Evolutionary conservation across 2,113 vertebrate species (phyloP).

Genomic region (Melozone crissalis): DNA sequence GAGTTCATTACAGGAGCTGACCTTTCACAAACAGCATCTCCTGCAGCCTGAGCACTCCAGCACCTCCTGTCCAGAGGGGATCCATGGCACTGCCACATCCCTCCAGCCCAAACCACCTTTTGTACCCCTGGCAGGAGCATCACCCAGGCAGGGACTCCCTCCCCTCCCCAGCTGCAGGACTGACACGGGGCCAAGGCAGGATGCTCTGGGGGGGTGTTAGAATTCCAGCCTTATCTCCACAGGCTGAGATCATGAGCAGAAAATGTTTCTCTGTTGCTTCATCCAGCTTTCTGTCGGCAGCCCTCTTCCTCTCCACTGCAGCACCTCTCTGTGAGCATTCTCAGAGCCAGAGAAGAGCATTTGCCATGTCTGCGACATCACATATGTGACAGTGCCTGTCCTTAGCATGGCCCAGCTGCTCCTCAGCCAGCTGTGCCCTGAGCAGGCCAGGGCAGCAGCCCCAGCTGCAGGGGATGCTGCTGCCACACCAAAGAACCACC

Average conservation of each 20-base stretch:
- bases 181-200: not conserved
- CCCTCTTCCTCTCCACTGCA: not conserved
- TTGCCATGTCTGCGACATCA: not conserved
- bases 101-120: not conserved
- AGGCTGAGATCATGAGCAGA: conserved; percentile 9
- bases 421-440: not conserved
- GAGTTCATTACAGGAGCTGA: not conserved
- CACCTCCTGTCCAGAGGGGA: not conserved
- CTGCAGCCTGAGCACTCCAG: not conserved
- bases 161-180: not conserved
- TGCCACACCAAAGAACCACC: not conserved
- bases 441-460: not conserved
- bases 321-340: not conserved
- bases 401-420: not conserved
- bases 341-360: not conserved
- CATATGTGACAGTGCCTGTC: not conserved
- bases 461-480: not conserved
- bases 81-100: not conserved
- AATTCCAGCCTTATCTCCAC: conserved; percentile 61
- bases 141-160: not conserved
- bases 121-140: not conserved
- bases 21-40: not conserved
- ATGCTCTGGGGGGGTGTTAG: not conserved
- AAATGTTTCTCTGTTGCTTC: conserved; percentile 48
- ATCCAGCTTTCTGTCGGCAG: conserved; percentile 27